phyloP scores from a whole-genome alignment of 2,797 vertebrate species.

The Odontamblyopus rebecca region DNA sequence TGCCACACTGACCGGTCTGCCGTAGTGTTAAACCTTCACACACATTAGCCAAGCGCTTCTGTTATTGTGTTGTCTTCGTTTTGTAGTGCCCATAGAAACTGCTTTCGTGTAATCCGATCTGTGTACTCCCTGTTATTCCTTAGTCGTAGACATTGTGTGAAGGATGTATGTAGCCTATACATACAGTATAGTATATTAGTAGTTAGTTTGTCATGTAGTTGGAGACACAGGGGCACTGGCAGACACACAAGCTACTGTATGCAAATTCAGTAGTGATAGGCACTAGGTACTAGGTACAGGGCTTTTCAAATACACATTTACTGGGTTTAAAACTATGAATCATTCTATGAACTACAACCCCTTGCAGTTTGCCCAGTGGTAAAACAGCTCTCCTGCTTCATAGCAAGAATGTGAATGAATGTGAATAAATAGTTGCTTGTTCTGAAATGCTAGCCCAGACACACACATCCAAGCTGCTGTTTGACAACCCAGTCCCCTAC shows the following conservation, averaged over 20 bases:
- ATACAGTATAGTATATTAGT: not conserved
- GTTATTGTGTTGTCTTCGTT: not conserved
- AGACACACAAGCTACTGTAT: not conserved
- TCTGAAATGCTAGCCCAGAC: not conserved
- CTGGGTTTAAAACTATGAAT: no score
- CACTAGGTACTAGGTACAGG: not conserved
- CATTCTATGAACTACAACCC: no score
- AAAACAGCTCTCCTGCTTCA: not conserved
- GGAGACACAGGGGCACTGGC: not conserved
- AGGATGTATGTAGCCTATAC: not conserved
- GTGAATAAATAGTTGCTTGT: not conserved
- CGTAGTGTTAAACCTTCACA: not conserved
- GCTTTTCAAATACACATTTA: not conserved
- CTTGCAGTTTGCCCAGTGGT: no score
- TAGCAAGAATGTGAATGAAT: not conserved
- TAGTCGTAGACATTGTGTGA: not conserved
- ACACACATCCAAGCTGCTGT: not conserved
- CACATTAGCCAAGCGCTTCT: conserved; percentile 7
- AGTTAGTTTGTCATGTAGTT: not conserved
- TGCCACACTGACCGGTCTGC: not conserved
- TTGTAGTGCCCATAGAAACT: not conserved
- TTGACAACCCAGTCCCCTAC: not conserved
- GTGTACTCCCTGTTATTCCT: not conserved
- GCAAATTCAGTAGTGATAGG: not conserved
- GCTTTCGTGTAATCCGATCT: not conserved